phyloP scores from a whole-genome alignment of 1,140 invertebrate genomes.

The Sinonovacula constricta region DNA sequence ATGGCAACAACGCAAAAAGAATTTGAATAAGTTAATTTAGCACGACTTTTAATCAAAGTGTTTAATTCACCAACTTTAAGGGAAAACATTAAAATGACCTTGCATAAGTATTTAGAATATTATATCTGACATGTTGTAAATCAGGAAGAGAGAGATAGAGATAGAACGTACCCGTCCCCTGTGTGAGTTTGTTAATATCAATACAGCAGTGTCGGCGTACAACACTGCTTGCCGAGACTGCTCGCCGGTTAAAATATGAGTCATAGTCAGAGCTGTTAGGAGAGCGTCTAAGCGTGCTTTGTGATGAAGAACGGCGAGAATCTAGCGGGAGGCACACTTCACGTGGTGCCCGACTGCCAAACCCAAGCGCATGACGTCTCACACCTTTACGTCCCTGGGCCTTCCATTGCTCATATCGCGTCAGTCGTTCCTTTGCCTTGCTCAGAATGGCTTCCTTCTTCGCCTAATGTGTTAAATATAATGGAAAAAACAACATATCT shows the following conservation, averaged over 20 bases:
- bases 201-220: conserved; percentile 76
- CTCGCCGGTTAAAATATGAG: conserved; percentile 73
- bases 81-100: no score
- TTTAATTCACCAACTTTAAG: no score
- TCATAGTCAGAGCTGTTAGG: conserved; percentile 75
- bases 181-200: conserved; percentile 71
- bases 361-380: conserved; percentile 67
- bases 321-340: conserved; percentile 75
- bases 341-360: conserved; percentile 75
- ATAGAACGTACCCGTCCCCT: conserved; percentile 62
- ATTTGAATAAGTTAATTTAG: no score
- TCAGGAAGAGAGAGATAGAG: conserved; percentile 32
- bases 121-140: conserved; percentile 51
- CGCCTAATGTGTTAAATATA: no score
- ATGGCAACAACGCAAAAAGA: no score
- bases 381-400: conserved; percentile 71
- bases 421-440: conserved; percentile 71
- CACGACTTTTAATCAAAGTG: no score
- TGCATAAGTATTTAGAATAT: no score
- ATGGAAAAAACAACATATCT: no score
- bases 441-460: conserved; percentile 70
- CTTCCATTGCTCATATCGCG: conserved; percentile 75
- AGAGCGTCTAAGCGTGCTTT: conserved; percentile 72
- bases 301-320: conserved; percentile 73
- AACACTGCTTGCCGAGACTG: conserved; percentile 74